These are phyloP conservation scores for Drosophila oshimai DNA, from an alignment of 1,140 invertebrate genomes.

Conservation along the genomic window DNA sequence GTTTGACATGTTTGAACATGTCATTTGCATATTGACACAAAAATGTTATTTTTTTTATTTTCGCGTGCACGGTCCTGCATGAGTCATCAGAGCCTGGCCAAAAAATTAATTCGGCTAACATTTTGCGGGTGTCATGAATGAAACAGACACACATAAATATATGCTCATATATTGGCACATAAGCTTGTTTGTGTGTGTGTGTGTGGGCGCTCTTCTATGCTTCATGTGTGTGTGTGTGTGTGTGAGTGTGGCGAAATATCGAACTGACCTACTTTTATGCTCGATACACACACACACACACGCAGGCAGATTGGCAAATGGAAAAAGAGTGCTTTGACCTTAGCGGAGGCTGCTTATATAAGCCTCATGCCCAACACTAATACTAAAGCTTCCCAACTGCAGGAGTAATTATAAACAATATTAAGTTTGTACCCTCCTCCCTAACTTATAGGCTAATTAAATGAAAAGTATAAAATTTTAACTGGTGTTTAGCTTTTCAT, in stretches of 20 bases:
- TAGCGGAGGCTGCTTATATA: slow-evolving; percentile 72
- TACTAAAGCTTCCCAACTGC: too few species aligned
- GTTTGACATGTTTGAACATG: background rate
- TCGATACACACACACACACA: slow-evolving; percentile 43
- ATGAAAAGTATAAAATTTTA: too few species aligned
- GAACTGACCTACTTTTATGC: slow-evolving; percentile 75
- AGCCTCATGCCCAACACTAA: slow-evolving; percentile 26
- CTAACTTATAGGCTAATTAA: too few species aligned
- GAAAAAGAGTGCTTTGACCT: slow-evolving; percentile 74
- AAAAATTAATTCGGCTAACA: slow-evolving; percentile 27
- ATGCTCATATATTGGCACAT: slow-evolving; percentile 30
- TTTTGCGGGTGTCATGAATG: slow-evolving; percentile 34
- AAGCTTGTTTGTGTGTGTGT: background rate
- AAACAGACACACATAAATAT: slow-evolving; percentile 29
- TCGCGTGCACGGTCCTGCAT: background rate
- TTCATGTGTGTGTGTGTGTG: slow-evolving; percentile 33
- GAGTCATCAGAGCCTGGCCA: slow-evolving; percentile 17
- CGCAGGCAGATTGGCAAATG: slow-evolving; percentile 26
- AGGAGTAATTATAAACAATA: too few species aligned
- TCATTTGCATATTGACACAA: slow-evolving; percentile 31
- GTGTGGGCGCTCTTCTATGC: slow-evolving; percentile 14
- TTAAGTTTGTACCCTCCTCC: too few species aligned
- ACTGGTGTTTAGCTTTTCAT: too few species aligned
- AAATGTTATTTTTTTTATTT: background rate
- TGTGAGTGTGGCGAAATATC: slow-evolving; percentile 62